Conservation (phyloP, 2,113 vertebrate species). For the Candoia aspera region DNA sequence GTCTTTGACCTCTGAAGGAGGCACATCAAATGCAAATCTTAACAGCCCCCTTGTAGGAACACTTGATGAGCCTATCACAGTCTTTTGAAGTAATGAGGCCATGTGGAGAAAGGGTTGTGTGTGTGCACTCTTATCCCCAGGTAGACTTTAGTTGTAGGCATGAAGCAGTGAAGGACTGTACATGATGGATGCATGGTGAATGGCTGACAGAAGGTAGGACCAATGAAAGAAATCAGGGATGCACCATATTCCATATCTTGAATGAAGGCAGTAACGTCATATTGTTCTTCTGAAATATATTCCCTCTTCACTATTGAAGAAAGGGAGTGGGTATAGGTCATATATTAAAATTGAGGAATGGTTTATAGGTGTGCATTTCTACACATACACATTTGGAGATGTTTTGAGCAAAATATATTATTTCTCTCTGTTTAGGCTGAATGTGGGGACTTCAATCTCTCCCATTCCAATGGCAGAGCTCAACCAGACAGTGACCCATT, state of each 20-base stretch:
- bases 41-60: neutral
- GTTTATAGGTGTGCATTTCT: neutral
- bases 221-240: no score
- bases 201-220: no score
- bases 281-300: neutral
- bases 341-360: neutral
- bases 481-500: conserved; percentile 54
- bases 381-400: neutral
- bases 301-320: neutral
- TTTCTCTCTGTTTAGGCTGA: neutral
- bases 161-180: no score
- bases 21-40: neutral
- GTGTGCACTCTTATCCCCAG: no score
- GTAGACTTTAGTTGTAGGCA: no score
- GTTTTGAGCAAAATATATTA: neutral
- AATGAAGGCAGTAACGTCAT: neutral
- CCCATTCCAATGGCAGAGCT: neutral
- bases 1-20: neutral
- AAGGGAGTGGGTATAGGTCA: neutral
- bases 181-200: no score
- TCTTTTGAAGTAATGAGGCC: neutral
- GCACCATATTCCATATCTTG: neutral
- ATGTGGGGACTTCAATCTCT: neutral
- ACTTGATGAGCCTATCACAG: neutral
- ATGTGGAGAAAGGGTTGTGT: neutral